Conservation (phyloP, 2,113 vertebrate genomes). For the Aplodontia rufa region DNA sequence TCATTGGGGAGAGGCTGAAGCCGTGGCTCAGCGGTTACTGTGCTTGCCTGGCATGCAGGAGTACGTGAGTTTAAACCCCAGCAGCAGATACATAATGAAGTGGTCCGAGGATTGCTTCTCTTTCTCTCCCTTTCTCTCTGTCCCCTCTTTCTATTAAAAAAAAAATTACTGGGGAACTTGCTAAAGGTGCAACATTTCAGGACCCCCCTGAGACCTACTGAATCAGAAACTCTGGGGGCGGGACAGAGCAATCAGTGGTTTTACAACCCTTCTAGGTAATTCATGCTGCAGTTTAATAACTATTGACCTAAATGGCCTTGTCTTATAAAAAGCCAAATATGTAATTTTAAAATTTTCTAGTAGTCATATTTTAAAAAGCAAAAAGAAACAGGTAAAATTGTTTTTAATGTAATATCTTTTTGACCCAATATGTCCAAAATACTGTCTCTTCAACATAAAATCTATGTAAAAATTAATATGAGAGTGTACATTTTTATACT, state of each 20-base stretch:
- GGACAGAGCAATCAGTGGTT: background rate
- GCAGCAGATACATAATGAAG: too few species aligned
- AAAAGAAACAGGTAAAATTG: background rate
- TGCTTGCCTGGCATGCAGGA: too few species aligned
- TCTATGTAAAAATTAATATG: background rate
- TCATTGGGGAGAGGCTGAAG: too few species aligned
- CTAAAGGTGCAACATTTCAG: background rate
- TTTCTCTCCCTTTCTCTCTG: too few species aligned
- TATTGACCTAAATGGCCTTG: background rate
- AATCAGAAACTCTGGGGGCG: background rate
- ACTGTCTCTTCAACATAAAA: background rate
- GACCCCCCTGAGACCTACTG: background rate
- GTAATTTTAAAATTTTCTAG: background rate
- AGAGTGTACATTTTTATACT: background rate
- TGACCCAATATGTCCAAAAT: background rate
- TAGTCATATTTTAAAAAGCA: background rate
- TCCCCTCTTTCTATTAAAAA: too few species aligned
- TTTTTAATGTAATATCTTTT: background rate
- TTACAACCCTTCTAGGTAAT: background rate
- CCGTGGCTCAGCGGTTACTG: too few species aligned
- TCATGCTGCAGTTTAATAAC: background rate
- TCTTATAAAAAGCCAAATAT: background rate
- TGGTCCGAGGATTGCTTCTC: too few species aligned
- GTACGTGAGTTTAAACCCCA: too few species aligned
- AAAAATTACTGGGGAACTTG: background rate